These are phyloP conservation scores for Liasis olivaceus DNA, from an alignment of 2,797 vertebrate genomes.

Conservation along the genomic window DNA sequence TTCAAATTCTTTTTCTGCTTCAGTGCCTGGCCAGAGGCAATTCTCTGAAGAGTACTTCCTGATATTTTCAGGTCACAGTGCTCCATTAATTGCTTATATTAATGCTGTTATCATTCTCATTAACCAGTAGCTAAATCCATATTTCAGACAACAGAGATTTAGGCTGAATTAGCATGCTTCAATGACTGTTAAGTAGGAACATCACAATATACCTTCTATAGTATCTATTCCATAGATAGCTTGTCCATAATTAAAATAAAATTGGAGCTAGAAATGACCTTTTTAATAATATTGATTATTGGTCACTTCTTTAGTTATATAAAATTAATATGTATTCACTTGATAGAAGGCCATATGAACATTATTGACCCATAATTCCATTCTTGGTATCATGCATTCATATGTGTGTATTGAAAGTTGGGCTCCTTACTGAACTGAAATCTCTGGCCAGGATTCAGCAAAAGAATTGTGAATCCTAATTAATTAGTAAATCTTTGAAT, in stretches of 20 bases:
- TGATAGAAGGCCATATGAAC: background rate
- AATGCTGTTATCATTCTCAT: slow-evolving; percentile 3
- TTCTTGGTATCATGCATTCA: background rate
- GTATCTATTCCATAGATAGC: background rate
- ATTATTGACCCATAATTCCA: background rate
- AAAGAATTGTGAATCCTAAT: background rate
- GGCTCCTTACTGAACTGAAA: background rate
- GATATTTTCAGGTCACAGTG: slow-evolving; percentile 34
- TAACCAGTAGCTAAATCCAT: slow-evolving; percentile 1
- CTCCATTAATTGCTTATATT: slow-evolving; percentile 20
- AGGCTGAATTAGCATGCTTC: background rate
- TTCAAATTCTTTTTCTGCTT: slow-evolving; percentile 9
- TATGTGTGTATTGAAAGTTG: background rate
- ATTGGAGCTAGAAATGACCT: background rate
- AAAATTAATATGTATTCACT: background rate
- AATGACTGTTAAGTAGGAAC: background rate
- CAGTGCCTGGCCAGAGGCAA: slow-evolving; percentile 22
- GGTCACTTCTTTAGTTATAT: background rate
- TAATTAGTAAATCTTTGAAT: background rate
- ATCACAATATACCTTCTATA: background rate
- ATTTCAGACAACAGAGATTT: background rate
- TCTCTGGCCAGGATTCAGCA: background rate
- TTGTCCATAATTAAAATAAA: background rate
- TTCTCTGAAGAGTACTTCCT: slow-evolving; percentile 22
- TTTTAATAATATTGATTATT: slow-evolving; percentile 1